These are phyloP conservation scores for Apis dorsata DNA, from an alignment of 1,140 invertebrate species.

Conservation along the genomic window DNA sequence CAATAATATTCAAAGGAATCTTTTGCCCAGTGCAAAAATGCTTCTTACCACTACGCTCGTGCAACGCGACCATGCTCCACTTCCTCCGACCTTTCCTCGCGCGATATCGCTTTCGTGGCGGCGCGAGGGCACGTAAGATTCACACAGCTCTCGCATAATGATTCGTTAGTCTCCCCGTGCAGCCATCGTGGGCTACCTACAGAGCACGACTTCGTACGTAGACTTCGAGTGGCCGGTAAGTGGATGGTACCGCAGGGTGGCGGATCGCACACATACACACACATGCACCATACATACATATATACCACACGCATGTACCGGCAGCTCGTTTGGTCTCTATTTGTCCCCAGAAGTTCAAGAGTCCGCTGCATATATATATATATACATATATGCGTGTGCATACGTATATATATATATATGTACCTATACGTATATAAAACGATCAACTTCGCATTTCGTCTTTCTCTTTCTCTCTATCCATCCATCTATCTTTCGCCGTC, in stretches of 20 bases:
- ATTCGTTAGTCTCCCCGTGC: conserved; percentile 47
- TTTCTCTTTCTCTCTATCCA: conserved; percentile 10
- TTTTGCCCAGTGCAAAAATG: neutral
- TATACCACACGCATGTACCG: neutral
- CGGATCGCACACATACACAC: neutral
- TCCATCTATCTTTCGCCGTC: conserved; percentile 3
- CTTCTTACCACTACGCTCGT: neutral
- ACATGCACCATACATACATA: too few species aligned
- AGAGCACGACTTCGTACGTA: conserved; percentile 53
- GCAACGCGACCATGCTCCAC: conserved; percentile 17
- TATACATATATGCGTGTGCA: neutral
- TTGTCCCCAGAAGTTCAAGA: conserved; percentile 66
- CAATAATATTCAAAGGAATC: neutral
- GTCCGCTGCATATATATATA: conserved; percentile 2
- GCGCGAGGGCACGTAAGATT: conserved; percentile 34
- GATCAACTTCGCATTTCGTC: conserved; percentile 3
- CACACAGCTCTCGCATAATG: conserved; percentile 44
- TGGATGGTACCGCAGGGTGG: conserved; percentile 59
- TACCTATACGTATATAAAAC: conserved; percentile 11
- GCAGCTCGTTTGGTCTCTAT: conserved; percentile 63
- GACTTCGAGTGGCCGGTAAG: conserved; percentile 58
- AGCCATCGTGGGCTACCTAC: conserved; percentile 30
- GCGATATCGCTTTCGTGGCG: conserved; percentile 23
- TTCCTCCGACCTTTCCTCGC: conserved; percentile 15
- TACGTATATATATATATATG: neutral